Evolutionary conservation across 1,140 invertebrate species (phyloP).

Genomic region (Leptinotarsa texana): DNA sequence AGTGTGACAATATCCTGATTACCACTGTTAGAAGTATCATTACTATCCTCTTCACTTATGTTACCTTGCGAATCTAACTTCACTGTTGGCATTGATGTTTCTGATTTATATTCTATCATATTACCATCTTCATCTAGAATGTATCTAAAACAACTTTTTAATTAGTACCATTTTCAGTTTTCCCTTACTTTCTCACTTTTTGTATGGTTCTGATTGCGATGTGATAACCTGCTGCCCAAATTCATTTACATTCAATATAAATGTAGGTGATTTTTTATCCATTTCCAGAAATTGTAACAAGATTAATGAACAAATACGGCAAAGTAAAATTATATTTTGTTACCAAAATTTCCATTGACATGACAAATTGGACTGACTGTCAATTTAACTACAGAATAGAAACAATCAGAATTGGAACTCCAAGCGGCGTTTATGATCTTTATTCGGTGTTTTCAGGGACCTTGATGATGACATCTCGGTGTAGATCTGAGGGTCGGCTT

Average conservation of each 20-base stretch:
- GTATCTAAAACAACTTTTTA: constrained; percentile 38
- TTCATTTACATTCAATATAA: constrained; percentile 49
- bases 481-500: too few relatives aligned
- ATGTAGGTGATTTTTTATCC: constrained; percentile 42
- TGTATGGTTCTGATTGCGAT: constrained; percentile 45
- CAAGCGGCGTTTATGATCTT: too few relatives aligned
- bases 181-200: constrained; percentile 43
- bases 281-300: constrained; percentile 28
- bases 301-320: too few relatives aligned
- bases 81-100: constrained; percentile 28
- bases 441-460: too few relatives aligned
- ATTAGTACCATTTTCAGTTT: background rate
- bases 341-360: too few relatives aligned
- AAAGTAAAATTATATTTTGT: too few relatives aligned
- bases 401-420: too few relatives aligned
- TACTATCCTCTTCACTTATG: constrained; percentile 35
- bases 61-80: constrained; percentile 34
- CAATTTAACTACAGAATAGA: too few relatives aligned
- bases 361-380: too few relatives aligned
- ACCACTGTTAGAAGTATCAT: constrained; percentile 30
- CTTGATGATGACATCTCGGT: too few relatives aligned
- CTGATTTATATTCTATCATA: constrained; percentile 41
- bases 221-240: constrained; percentile 50
- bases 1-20: constrained; percentile 35
- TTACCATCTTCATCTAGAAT: constrained; percentile 48